Evolutionary conservation across 2,797 vertebrate species (phyloP), one percentile per base, ranked within the genome.

Genomic region (Setipinna tenuifilis): DNA sequence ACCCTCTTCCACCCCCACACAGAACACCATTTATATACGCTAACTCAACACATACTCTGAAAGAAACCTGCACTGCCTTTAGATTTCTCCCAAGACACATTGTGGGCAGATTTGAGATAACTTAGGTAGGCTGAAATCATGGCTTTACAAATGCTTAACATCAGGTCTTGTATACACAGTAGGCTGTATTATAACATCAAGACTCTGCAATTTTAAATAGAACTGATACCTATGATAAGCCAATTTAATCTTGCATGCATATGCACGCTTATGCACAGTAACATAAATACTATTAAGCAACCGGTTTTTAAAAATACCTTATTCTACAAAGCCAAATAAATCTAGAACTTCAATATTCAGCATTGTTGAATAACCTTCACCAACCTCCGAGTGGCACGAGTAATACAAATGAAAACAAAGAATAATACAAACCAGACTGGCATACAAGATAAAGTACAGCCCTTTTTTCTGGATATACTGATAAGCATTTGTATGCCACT

Each of bases 1-100:
- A 14, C 12, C 65, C 23, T 11, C 62, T 25, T 6, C 62, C 62
- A 68, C 9, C 62, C 23, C 25, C 62, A 68, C n/a, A 23, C 23
- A 68, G 21, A n/a, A 65, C 35, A 44, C 35, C 71, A 78, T 78
- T 41, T 78, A 44, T 41, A 75, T 44, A 35, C 41, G 16, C 71
- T 44, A 71, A 78, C 71, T 78, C 71, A 78, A 78, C 71, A 78
- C 71, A 78, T 41, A n/a, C 71, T 19, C 71, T 78, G 71, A 78
- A 31, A 35, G 68, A 78, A 44, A 78, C 41, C 35, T 44, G 35
- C 19, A 78, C 2, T 78, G 9, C 28, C 35, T 75, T 75, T 35
- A 78, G 25, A 78, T 78, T 44, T 41, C 68, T 75, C 68, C 31
- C 28, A 41, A 44, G 31, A 78, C 71, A 78, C 31, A 75, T 19